These are phyloP conservation scores for Melopsittacus undulatus DNA, from an alignment of 2,797 vertebrate species.

Conservation along the genomic window DNA sequence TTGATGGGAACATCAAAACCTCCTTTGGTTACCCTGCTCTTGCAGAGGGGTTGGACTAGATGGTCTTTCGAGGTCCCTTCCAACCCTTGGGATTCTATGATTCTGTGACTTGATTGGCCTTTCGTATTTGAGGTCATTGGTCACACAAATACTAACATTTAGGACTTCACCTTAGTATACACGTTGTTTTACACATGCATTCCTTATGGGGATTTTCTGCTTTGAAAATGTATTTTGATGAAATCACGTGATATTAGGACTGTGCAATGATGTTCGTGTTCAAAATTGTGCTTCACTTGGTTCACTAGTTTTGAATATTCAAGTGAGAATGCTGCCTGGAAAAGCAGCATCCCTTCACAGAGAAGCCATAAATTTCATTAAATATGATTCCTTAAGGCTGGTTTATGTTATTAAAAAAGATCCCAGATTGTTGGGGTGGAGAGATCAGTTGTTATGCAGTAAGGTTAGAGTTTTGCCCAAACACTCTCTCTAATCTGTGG, in stretches of 20 bases:
- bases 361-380: fast-evolving
- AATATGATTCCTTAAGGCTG: neutral
- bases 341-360: neutral
- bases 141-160: fast-evolving
- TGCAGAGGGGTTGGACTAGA: too few species aligned
- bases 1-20: neutral
- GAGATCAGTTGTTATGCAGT: fast-evolving
- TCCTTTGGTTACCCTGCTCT: neutral
- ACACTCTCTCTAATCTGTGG: neutral
- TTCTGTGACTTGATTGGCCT: neutral
- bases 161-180: neutral
- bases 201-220: neutral
- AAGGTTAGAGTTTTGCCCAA: neutral
- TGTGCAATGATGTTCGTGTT: too few species aligned
- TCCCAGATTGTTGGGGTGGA: fast-evolving
- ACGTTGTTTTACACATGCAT: fast-evolving
- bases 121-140: neutral
- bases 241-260: fast-evolving
- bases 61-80: too few species aligned
- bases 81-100: too few species aligned
- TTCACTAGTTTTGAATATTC: neutral
- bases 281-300: neutral
- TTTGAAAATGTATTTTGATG: neutral
- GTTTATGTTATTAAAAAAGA: neutral
- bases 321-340: neutral